These are phyloP conservation scores for Cheilosia scutellata DNA, from an alignment of 2,888 invertebrate genomes.

Conservation along the genomic window DNA sequence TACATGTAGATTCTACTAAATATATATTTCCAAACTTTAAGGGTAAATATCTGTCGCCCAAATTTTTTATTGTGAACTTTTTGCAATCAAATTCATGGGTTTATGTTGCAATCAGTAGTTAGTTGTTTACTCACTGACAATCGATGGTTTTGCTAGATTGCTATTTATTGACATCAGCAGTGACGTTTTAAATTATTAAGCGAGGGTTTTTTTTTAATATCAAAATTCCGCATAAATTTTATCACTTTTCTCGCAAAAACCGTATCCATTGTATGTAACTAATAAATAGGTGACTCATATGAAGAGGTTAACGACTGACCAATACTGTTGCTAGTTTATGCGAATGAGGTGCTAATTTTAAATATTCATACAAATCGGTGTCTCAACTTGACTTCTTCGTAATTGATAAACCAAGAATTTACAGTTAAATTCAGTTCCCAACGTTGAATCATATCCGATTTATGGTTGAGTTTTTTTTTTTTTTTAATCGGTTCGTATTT, in stretches of 20 bases:
- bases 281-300: conserved; percentile 15
- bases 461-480: neutral
- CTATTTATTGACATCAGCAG: too few species aligned
- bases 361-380: neutral
- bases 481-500: neutral
- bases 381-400: conserved; percentile 23
- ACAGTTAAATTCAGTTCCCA: conserved; percentile 44
- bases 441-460: conserved; percentile 40
- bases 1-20: too few species aligned
- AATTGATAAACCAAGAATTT: conserved; percentile 39
- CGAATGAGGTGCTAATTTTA: conserved; percentile 17
- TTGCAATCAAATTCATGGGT: too few species aligned
- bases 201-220: too few species aligned
- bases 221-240: too few species aligned
- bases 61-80: too few species aligned
- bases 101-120: too few species aligned
- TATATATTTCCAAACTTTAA: too few species aligned
- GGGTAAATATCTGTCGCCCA: too few species aligned
- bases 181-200: too few species aligned
- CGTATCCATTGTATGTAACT: neutral
- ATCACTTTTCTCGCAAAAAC: neutral
- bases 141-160: too few species aligned
- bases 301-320: conserved; percentile 31
- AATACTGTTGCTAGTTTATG: conserved; percentile 9
- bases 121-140: too few species aligned